Conservation (phyloP, 2,113 vertebrate genomes). For the Aythya baeri region DNA sequence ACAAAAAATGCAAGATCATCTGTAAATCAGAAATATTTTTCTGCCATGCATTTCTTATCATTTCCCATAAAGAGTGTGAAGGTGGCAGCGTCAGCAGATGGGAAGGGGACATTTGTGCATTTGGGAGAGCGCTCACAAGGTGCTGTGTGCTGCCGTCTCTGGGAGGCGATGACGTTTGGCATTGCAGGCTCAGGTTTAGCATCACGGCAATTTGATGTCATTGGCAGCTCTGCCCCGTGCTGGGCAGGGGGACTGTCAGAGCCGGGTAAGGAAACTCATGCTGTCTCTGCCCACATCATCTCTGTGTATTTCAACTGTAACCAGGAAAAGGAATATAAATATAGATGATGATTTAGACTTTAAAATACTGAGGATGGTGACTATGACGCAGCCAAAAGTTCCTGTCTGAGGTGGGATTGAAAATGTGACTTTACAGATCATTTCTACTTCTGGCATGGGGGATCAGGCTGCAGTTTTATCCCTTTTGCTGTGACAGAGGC, state of each 20-base stretch:
- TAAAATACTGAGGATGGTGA: background rate
- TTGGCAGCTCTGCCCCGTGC: background rate
- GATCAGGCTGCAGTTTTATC: background rate
- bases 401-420: background rate
- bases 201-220: background rate
- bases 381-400: background rate
- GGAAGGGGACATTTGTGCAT: fast-evolving
- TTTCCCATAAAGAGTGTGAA: fast-evolving
- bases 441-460: background rate
- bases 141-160: fast-evolving
- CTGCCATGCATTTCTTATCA: background rate
- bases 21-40: background rate
- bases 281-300: constrained; percentile 17
- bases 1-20: background rate
- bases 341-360: background rate
- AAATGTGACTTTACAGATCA: background rate
- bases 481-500: background rate
- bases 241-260: background rate
- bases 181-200: background rate
- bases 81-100: background rate
- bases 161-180: background rate
- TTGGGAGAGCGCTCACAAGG: background rate
- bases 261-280: background rate
- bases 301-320: background rate
- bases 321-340: background rate